Evolutionary conservation across 2,888 invertebrate species (phyloP).

Genomic region (Unio pictorum): DNA sequence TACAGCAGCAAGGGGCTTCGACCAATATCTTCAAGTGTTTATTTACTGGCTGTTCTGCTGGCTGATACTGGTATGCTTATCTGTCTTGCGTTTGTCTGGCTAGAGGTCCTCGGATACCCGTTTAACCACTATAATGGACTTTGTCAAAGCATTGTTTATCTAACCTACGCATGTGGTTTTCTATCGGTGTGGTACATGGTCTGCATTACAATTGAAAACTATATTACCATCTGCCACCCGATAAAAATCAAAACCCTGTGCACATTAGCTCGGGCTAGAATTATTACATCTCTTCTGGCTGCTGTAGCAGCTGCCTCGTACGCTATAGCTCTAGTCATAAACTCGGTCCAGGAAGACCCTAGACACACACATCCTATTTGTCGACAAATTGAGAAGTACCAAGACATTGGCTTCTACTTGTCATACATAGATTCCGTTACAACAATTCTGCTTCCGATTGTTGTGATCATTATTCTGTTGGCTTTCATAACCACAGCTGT

Average conservation of each 20-base stretch:
- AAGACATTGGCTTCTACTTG: conserved; percentile 11
- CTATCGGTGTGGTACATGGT: conserved; percentile 88
- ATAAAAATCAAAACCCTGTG: conserved; percentile 50
- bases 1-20: conserved; percentile 35
- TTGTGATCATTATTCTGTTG: conserved; percentile 33
- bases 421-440: conserved; percentile 40
- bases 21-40: conserved; percentile 45
- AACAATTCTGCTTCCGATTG: conserved; percentile 36
- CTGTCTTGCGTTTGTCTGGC: conserved; percentile 41
- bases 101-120: conserved; percentile 39
- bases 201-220: conserved; percentile 89
- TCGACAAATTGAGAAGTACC: conserved; percentile 11
- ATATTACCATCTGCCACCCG: conserved; percentile 74
- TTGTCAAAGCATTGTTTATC: conserved; percentile 46
- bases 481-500: conserved; percentile 36
- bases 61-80: conserved; percentile 45
- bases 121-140: conserved; percentile 69
- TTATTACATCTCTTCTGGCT: conserved; percentile 21
- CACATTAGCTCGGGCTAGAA: conserved; percentile 43
- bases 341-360: conserved; percentile 19
- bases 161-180: conserved; percentile 79
- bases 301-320: conserved; percentile 6
- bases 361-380: conserved; percentile 13
- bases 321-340: conserved; percentile 16
- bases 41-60: conserved; percentile 37